These are phyloP conservation scores for Chrysocyon brachyurus DNA, from an alignment of 2,797 vertebrate species.

Conservation along the genomic window DNA sequence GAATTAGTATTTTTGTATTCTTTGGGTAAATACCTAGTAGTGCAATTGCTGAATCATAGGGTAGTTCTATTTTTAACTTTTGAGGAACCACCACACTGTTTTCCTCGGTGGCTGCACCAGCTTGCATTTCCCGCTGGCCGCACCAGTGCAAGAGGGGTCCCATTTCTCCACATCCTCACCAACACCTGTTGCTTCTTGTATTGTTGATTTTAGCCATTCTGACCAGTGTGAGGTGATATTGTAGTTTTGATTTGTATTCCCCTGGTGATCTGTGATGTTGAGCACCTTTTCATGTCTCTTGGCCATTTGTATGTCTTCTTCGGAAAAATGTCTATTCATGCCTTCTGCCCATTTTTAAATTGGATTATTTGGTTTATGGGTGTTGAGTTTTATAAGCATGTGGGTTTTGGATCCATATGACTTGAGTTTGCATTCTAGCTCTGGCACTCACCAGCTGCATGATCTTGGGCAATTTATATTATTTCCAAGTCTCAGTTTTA, in stretches of 20 bases:
- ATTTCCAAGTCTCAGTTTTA: neutral
- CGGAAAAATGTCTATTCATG: neutral
- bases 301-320: neutral
- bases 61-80: neutral
- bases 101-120: neutral
- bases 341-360: neutral
- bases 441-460: neutral
- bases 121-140: neutral
- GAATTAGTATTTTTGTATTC: neutral
- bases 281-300: neutral
- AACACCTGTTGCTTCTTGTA: neutral
- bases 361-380: neutral
- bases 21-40: neutral
- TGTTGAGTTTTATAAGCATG: neutral
- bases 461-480: neutral
- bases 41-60: neutral
- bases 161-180: neutral
- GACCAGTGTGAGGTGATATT: neutral
- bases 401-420: neutral
- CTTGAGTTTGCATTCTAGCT: neutral
- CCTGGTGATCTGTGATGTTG: neutral
- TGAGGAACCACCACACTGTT: neutral
- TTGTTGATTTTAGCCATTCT: neutral
- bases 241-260: neutral
- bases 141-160: neutral